Evolutionary conservation across 2,113 vertebrate genomes (phyloP).

Genomic region (Mustela lutreola): DNA sequence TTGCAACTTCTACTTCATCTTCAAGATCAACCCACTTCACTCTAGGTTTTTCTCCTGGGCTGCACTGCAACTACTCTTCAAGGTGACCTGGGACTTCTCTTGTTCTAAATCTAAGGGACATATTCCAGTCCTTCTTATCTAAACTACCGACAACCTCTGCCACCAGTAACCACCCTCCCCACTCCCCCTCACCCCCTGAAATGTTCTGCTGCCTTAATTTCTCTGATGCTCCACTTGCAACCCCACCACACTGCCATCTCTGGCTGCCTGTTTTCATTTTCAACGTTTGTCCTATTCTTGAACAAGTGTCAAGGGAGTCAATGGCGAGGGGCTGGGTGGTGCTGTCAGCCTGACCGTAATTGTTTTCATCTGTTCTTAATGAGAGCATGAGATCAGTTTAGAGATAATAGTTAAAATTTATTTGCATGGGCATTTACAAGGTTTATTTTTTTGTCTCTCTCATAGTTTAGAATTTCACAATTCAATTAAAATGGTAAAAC

Average conservation of each 20-base stretch:
- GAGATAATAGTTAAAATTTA: slow-evolving; percentile 56
- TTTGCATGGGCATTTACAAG: slow-evolving; percentile 56
- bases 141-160: not conserved
- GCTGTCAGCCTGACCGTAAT: not conserved
- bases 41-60: not conserved
- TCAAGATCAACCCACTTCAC: not conserved
- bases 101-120: not conserved
- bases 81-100: not conserved
- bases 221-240: not conserved
- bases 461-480: slow-evolving; percentile 63
- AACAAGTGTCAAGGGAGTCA: not conserved
- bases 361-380: slow-evolving; percentile 64
- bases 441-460: not conserved
- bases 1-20: not conserved
- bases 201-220: not conserved
- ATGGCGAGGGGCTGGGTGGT: not conserved
- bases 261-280: slow-evolving; percentile 42
- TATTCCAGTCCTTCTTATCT: not conserved
- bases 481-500: slow-evolving; percentile 65
- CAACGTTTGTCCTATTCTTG: not conserved
- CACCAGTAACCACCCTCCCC: not conserved
- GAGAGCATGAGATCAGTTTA: slow-evolving; percentile 20
- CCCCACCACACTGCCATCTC: not conserved
- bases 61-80: not conserved
- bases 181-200: not conserved